Conservation (phyloP, 1,140 invertebrate genomes). For the Zaprionus vittiger region DNA sequence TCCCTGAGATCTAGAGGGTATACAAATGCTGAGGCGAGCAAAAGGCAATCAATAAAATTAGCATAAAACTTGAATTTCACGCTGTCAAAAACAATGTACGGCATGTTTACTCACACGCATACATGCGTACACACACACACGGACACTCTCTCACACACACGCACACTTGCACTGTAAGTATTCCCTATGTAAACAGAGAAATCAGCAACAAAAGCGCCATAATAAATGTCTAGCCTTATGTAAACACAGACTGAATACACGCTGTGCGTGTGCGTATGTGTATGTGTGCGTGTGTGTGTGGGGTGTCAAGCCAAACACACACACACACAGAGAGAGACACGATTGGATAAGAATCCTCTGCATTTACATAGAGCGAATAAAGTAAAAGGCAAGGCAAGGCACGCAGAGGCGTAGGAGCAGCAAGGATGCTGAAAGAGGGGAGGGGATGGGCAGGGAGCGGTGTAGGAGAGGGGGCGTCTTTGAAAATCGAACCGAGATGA, state of each 20-base stretch:
- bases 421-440: neutral
- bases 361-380: constrained; percentile 38
- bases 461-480: neutral
- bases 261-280: neutral
- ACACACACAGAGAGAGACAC: constrained; percentile 12
- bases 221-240: constrained; percentile 67
- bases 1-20: too few relatives aligned
- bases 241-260: constrained; percentile 47
- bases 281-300: neutral
- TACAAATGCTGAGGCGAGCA: neutral
- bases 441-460: neutral
- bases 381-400: neutral
- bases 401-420: neutral
- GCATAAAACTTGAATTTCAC: constrained; percentile 70
- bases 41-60: constrained; percentile 75
- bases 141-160: neutral
- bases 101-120: constrained; percentile 15
- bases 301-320: constrained; percentile 37
- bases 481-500: constrained; percentile 9
- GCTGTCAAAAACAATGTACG: constrained; percentile 64
- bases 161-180: neutral
- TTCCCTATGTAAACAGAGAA: constrained; percentile 40
- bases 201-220: constrained; percentile 46
- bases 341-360: constrained; percentile 44
- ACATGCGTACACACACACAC: constrained; percentile 7